Evolutionary conservation across 2,888 invertebrate species (phyloP), one percentile per base, ranked within the genome.

Genomic region (Mycalesis mineus): DNA sequence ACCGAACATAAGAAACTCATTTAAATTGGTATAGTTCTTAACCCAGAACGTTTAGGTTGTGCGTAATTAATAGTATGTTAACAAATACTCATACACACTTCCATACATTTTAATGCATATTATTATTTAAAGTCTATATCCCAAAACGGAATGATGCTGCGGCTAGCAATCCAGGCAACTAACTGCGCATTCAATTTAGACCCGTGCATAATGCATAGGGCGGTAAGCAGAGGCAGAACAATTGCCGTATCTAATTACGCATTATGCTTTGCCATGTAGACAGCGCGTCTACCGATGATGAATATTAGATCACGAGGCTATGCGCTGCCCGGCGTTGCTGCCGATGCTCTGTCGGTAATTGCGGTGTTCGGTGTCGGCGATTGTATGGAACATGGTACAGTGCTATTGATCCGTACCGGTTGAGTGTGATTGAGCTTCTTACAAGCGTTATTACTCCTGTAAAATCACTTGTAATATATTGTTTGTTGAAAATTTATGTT

Each of bases 191-290:
- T 87, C 85, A 86, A 85, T 87, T 86, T 84, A 75, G 81, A 80
- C 72, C 81, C 81, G 82, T 86, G 84, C 84, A 86, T 86, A 82
- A 86, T 86, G 86, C 84, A 86, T 86, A 77, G 69, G 66, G 73
- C 72, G 74, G 72, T 74, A 68, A 72, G 72, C 71, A 71, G 73
- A 72, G 75, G 74, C 78, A 76, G 76, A 81, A 82, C 84, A 84
- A 84, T 84, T 80, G 82, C 81, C 79, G 85, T 81, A 86, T 88
- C 85, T 88, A 86, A 88, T 88, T 85, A 87, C 84, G 84, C 82
- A 87, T 88, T 84, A 86, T 82, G 84, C 85, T 81, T 82, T 80
- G 78, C 82, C 77, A 80, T 82, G 82, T 82, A 85, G 82, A 80
- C 81, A 71, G 74, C 78, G 73, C 74, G 82, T 76, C 83, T 80